These are phyloP conservation scores for Microchrysa polita DNA, from an alignment of 2,888 invertebrate species.

Conservation along the genomic window DNA sequence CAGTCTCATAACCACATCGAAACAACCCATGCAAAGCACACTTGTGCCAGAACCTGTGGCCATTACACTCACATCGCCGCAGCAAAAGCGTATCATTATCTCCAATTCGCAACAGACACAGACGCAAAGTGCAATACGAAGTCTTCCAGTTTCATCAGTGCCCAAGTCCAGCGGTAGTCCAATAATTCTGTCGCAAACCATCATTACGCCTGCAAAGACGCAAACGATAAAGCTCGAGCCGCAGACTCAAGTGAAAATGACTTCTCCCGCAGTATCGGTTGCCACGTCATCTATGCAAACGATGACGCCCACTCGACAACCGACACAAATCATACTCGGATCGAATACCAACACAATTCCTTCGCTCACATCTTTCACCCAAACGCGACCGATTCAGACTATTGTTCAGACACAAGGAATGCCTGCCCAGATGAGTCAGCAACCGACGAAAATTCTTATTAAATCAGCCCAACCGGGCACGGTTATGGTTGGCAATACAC, in stretches of 20 bases:
- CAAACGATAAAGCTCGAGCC: constrained; percentile 58
- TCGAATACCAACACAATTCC: constrained; percentile 58
- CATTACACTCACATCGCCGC: constrained; percentile 39
- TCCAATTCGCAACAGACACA: constrained; percentile 48
- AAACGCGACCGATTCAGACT: constrained; percentile 56
- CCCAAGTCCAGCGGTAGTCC: constrained; percentile 54
- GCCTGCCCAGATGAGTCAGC: constrained; percentile 55
- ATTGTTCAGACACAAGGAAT: constrained; percentile 58
- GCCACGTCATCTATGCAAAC: background rate
- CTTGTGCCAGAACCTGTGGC: constrained; percentile 2
- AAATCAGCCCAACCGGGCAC: constrained; percentile 63
- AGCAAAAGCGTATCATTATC: constrained; percentile 36
- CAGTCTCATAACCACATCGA: constrained; percentile 9
- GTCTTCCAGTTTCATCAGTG: constrained; percentile 44
- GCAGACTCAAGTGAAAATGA: constrained; percentile 44
- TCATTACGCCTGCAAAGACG: constrained; percentile 63
- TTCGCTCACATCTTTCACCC: constrained; percentile 60
- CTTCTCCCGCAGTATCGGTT: constrained; percentile 22
- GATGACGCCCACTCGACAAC: background rate
- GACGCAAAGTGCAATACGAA: constrained; percentile 45
- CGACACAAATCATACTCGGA: constrained; percentile 60
- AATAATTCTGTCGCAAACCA: constrained; percentile 63
- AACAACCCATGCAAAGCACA: background rate
- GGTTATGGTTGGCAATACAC: constrained; percentile 56
- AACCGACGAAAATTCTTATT: constrained; percentile 62